Evolutionary conservation across 2,797 vertebrate genomes (phyloP).

Genomic region (Xiphophorus birchmanni): DNA sequence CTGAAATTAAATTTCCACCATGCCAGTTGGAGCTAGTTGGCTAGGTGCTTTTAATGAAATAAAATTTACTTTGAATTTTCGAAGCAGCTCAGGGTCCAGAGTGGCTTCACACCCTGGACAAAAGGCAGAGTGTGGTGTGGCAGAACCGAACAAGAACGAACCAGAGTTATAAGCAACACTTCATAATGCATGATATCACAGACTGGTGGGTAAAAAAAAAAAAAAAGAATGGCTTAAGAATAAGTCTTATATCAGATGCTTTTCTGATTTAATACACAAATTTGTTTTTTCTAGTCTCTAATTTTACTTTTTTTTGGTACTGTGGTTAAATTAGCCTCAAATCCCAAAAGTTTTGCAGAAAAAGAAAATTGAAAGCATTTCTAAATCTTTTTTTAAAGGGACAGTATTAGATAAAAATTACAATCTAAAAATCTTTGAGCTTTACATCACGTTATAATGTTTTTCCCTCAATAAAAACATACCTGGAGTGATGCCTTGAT

Average conservation of each 20-base stretch:
- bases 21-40: background rate
- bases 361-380: background rate
- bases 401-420: no score
- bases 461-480: no score
- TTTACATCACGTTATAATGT: no score
- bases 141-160: constrained; percentile 30
- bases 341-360: background rate
- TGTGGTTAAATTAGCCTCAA: background rate
- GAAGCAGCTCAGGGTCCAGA: constrained; percentile 21
- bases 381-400: background rate
- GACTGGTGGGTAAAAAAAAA: background rate
- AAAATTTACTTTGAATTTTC: constrained; percentile 27
- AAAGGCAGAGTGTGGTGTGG: constrained; percentile 20
- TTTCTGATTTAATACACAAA: background rate
- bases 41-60: constrained; percentile 33
- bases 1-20: constrained; percentile 3
- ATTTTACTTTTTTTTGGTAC: background rate
- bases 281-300: background rate
- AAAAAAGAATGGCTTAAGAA: background rate
- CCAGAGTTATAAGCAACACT: constrained; percentile 51
- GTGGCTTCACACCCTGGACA: constrained; percentile 25
- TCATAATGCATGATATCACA: background rate
- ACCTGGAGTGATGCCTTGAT: no score
- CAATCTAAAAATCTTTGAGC: no score
- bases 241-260: background rate